A percentile compares a stretch with the other conserved stretches of the same genome.
Evolutionary conservation across 2,797 vertebrate genomes (phyloP).

Genomic region (Brotula barbata): DNA sequence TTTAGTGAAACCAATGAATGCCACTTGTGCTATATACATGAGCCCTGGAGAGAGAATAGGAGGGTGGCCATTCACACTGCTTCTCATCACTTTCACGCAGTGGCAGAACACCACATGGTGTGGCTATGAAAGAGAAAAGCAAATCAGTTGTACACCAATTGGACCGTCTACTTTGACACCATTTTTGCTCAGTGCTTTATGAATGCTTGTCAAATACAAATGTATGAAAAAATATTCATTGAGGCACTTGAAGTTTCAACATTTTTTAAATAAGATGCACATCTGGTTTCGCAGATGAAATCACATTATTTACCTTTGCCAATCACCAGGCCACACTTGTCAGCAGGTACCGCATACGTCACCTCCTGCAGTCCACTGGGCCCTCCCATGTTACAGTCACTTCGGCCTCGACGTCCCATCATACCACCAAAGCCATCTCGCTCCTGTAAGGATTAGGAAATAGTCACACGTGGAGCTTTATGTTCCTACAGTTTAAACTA

Average conservation of each 20-base stretch:
- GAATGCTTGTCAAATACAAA: too few relatives aligned
- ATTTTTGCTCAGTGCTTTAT: too few relatives aligned
- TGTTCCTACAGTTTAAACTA: not conserved
- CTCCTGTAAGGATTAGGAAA: constrained; percentile 77
- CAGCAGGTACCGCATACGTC: constrained; percentile 94
- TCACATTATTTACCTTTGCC: constrained; percentile 87
- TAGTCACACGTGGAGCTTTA: not conserved
- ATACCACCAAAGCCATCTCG: constrained; percentile 90
- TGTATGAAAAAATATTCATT: too few relatives aligned
- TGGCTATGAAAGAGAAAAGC: constrained; percentile 55
- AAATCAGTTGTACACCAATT: constrained; percentile 3
- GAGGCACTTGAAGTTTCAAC: not conserved
- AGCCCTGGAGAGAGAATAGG: constrained; percentile 59
- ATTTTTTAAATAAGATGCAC: not conserved
- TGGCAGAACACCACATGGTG: constrained; percentile 49
- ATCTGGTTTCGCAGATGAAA: not conserved
- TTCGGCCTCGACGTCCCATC: constrained; percentile 86
- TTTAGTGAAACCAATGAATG: constrained; percentile 80
- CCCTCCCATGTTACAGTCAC: constrained; percentile 86
- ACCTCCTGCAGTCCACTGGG: constrained; percentile 92
- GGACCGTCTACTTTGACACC: too few relatives aligned
- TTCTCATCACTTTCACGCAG: constrained; percentile 67
- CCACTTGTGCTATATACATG: constrained; percentile 82
- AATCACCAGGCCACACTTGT: constrained; percentile 97
- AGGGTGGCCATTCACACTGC: constrained; percentile 65